A percentile compares a stretch with the other conserved stretches of the same genome.
phyloP scores from a whole-genome alignment of 2,888 invertebrate genomes.

The Sinelater perroti region DNA sequence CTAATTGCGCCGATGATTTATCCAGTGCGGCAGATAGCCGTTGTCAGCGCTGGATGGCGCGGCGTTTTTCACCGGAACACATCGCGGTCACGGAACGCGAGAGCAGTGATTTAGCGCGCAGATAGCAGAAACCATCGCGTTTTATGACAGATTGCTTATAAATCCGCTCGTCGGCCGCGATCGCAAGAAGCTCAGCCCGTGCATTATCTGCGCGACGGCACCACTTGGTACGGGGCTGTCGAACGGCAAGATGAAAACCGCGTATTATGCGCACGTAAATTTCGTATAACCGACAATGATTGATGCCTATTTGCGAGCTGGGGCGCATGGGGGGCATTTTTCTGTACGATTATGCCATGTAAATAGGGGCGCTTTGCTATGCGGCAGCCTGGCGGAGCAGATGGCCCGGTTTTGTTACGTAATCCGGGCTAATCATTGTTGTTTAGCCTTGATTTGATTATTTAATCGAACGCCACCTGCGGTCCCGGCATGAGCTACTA shows the following conservation, averaged over 20 bases:
- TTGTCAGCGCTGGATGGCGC: conserved; percentile 18
- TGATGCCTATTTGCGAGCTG: conserved; percentile 44
- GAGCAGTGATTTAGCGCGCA: conserved; percentile 28
- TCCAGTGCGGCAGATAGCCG: conserved; percentile 23
- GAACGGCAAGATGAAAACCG: conserved; percentile 42
- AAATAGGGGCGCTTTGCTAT: conserved; percentile 33
- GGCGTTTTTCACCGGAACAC: conserved; percentile 34
- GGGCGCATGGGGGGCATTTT: conserved; percentile 42
- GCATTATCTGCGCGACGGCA: conserved; percentile 43
- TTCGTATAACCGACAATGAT: conserved; percentile 46
- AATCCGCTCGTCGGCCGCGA: conserved; percentile 43
- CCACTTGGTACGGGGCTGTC: conserved; percentile 47
- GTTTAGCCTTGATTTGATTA: conserved; percentile 42
- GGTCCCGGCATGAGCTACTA: too few relatives aligned
- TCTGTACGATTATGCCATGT: conserved; percentile 46
- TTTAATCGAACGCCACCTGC: conserved; percentile 41
- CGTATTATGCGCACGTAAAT: conserved; percentile 46
- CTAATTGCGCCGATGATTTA: conserved; percentile 20
- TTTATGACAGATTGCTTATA: conserved; percentile 47
- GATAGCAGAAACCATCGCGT: conserved; percentile 39
- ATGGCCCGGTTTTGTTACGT: conserved; percentile 38
- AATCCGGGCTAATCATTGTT: conserved; percentile 45
- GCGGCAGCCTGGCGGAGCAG: conserved; percentile 37
- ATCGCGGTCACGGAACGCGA: conserved; percentile 36
- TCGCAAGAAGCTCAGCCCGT: conserved; percentile 38